Conservation (phyloP, 1,140 invertebrate genomes). For the Drosophila seguyi region DNA sequence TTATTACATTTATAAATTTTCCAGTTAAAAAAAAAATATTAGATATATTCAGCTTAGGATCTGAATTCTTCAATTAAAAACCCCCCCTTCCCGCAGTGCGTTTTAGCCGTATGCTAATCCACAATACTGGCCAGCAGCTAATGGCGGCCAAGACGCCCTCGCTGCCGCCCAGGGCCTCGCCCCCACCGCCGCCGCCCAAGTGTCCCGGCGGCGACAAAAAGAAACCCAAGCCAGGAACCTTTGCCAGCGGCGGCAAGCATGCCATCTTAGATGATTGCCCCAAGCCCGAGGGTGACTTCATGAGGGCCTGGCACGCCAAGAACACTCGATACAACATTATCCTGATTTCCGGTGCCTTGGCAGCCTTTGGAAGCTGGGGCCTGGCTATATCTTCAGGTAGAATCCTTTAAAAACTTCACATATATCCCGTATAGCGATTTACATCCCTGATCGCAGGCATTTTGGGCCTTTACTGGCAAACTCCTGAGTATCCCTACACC, state of each 20-base stretch:
- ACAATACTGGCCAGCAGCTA: conserved; percentile 22
- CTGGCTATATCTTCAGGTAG: conserved; percentile 2
- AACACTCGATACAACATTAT: conserved; percentile 66
- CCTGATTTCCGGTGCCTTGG: conserved; percentile 43
- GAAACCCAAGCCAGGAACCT: conserved; percentile 42
- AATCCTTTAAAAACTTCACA: not conserved
- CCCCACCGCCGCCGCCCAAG: conserved; percentile 12
- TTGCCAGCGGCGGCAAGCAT: conserved; percentile 62
- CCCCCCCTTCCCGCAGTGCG: conserved; percentile 19
- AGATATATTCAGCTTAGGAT: not conserved
- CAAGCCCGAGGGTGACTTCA: conserved; percentile 58
- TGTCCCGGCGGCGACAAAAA: not conserved
- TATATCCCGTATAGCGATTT: not conserved
- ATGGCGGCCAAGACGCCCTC: conserved; percentile 25
- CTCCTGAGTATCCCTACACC: conserved; percentile 68
- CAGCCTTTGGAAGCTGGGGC: conserved; percentile 25
- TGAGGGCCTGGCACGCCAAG: conserved; percentile 48
- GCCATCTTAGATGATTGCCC: conserved; percentile 62
- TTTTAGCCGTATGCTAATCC: conserved; percentile 19
- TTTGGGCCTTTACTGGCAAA: conserved; percentile 3
- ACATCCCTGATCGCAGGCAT: not conserved
- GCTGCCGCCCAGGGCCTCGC: not conserved
- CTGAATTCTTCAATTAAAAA: not conserved
- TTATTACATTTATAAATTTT: not conserved
- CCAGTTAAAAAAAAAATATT: no score